These are phyloP conservation scores for Chamaetylas fuelleborni DNA, from an alignment of 2,113 vertebrate genomes.

Conservation along the genomic window DNA sequence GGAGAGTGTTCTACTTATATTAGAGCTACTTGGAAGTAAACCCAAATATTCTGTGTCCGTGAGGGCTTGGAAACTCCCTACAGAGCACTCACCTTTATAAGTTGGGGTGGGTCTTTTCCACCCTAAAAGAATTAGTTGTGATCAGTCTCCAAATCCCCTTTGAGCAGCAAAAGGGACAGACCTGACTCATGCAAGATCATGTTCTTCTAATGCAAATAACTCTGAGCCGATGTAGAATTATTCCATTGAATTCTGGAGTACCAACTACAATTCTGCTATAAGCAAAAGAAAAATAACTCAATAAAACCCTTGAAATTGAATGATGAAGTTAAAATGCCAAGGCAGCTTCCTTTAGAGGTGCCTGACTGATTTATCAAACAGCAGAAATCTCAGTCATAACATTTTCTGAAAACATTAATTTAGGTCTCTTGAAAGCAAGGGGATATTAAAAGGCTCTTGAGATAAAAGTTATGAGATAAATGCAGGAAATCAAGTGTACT, in stretches of 20 bases:
- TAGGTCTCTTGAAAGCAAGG: conserved; percentile 19
- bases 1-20: neutral
- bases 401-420: conserved; percentile 23
- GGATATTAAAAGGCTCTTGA: conserved; percentile 28
- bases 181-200: neutral
- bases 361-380: neutral
- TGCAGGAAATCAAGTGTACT: neutral
- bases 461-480: neutral
- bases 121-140: neutral
- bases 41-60: neutral
- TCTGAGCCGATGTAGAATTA: neutral
- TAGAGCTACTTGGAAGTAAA: neutral
- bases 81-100: neutral
- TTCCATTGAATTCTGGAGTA: neutral
- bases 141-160: neutral
- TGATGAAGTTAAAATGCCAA: neutral
- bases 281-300: neutral
- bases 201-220: neutral
- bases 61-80: neutral
- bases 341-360: neutral
- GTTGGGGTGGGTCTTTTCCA: neutral
- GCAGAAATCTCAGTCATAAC: neutral
- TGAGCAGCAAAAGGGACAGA: neutral
- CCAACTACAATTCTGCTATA: neutral
- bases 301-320: neutral